phyloP scores from a whole-genome alignment of 2,797 vertebrate genomes.

The Muraenolepis orangiensis region DNA sequence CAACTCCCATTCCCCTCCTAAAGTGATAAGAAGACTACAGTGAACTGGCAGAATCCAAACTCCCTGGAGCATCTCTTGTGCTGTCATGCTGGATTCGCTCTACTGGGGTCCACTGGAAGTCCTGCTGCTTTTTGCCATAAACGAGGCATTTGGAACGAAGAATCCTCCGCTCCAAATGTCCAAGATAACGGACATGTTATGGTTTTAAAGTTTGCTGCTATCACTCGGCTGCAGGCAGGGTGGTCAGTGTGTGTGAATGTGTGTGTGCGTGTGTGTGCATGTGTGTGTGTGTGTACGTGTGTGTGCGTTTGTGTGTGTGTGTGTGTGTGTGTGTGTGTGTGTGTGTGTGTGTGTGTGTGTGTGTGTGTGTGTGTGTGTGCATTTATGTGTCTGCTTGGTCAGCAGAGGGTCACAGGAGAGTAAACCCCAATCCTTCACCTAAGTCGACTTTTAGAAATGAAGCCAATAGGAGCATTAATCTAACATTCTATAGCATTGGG shows the following conservation, averaged over 20 bases:
- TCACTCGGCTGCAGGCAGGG: neutral
- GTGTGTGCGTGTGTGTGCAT: neutral
- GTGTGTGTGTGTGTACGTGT: neutral
- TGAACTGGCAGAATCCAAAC: neutral
- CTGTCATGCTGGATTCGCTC: neutral
- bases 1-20: neutral
- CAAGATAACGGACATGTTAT: neutral
- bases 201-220: neutral
- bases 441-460: neutral
- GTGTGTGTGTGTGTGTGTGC: neutral
- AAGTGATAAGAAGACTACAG: neutral
- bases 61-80: neutral
- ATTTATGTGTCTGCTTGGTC: neutral
- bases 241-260: neutral
- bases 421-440: neutral
- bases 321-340: conserved; percentile 1
- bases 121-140: neutral
- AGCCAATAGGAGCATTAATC: neutral
- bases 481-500: neutral
- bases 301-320: neutral
- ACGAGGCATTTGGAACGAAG: neutral
- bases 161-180: neutral
- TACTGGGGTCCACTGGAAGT: neutral
- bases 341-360: conserved; percentile 2
- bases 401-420: neutral